Evolutionary conservation across 1,140 invertebrate species (phyloP).

Genomic region (Diuraphis noxia): DNA sequence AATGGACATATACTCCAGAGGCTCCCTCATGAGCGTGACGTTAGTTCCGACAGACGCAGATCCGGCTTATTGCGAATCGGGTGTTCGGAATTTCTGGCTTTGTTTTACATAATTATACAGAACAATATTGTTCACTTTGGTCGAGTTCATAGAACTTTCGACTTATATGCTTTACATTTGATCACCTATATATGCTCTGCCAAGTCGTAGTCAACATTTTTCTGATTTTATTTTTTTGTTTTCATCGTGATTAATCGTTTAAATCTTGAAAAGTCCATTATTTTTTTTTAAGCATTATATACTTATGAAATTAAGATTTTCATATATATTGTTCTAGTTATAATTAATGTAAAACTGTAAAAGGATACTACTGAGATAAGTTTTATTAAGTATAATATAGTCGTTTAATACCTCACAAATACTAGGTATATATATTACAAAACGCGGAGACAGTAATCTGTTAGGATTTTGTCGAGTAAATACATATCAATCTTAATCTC

Average conservation of each 20-base stretch:
- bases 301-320: not conserved
- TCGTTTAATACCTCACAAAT: not conserved
- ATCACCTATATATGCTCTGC: not conserved
- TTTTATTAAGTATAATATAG: not conserved
- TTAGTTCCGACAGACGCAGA: slow-evolving; percentile 31
- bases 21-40: not conserved
- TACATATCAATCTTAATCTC: not conserved
- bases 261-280: not conserved
- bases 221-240: not conserved
- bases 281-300: not conserved
- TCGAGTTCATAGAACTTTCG: not conserved
- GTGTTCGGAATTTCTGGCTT: not conserved
- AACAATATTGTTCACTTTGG: not conserved
- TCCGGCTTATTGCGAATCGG: slow-evolving; percentile 22
- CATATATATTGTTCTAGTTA: not conserved
- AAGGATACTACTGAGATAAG: not conserved
- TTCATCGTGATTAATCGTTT: not conserved
- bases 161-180: not conserved
- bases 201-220: not conserved
- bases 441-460: not conserved
- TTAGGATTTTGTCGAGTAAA: not conserved
- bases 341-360: slow-evolving; percentile 17
- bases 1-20: slow-evolving; percentile 13
- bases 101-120: not conserved
- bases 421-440: not conserved